Conservation (phyloP, 2,888 invertebrate species). For the Pammene aurita region DNA sequence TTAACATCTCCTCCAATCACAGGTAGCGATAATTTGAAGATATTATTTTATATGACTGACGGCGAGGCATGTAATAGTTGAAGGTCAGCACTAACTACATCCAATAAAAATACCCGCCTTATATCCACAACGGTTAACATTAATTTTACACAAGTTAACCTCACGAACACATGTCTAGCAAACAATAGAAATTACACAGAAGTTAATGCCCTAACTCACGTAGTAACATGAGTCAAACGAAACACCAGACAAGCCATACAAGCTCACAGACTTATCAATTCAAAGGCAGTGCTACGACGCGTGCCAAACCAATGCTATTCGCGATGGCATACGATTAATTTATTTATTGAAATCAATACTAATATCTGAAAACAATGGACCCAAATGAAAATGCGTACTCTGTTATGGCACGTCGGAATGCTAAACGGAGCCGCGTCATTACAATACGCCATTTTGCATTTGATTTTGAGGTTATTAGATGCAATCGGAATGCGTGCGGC, state of each 20-base stretch:
- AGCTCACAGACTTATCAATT: slow-evolving; percentile 70
- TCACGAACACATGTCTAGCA: slow-evolving; percentile 37
- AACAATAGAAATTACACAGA: slow-evolving; percentile 71
- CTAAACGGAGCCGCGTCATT: slow-evolving; percentile 80
- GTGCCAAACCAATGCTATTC: slow-evolving; percentile 80
- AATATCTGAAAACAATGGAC: slow-evolving; percentile 82
- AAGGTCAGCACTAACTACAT: slow-evolving; percentile 21
- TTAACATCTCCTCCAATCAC: background rate
- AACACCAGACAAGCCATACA: slow-evolving; percentile 68
- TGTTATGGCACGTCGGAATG: slow-evolving; percentile 81
- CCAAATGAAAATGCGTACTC: slow-evolving; percentile 81
- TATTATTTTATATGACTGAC: background rate
- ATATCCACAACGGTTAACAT: slow-evolving; percentile 17
- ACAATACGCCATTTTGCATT: slow-evolving; percentile 82
- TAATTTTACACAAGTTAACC: slow-evolving; percentile 38
- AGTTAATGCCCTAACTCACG: slow-evolving; percentile 77
- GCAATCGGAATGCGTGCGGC: slow-evolving; percentile 81
- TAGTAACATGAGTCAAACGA: slow-evolving; percentile 76
- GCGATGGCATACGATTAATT: slow-evolving; percentile 79
- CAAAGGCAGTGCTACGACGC: slow-evolving; percentile 73
- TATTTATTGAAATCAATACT: slow-evolving; percentile 84
- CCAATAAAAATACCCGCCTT: slow-evolving; percentile 9
- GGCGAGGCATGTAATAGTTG: background rate
- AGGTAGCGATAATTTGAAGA: background rate
- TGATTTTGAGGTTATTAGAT: slow-evolving; percentile 83